Evolutionary conservation across 1,140 invertebrate species (phyloP).

Genomic region (Coptotermes formosanus): DNA sequence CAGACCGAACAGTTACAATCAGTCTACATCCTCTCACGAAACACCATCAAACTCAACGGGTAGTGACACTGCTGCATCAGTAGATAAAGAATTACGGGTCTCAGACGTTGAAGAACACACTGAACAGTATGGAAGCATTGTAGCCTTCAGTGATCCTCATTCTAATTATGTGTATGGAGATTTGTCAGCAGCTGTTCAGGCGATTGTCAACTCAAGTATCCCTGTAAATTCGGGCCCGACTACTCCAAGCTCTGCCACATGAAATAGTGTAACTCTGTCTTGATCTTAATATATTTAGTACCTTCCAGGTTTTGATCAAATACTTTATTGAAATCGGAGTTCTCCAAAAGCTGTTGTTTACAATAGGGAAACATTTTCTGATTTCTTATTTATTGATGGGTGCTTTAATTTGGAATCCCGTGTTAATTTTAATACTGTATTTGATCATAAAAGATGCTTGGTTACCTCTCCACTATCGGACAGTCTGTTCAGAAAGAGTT

Average conservation of each 20-base stretch:
- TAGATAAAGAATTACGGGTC: background rate
- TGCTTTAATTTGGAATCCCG: background rate
- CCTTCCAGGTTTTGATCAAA: background rate
- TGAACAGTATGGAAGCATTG: background rate
- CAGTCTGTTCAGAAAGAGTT: no score
- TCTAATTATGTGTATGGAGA: slow-evolving; percentile 26
- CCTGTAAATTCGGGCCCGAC: background rate
- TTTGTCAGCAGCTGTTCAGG: background rate
- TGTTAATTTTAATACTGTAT: slow-evolving; percentile 6
- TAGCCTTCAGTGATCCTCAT: background rate
- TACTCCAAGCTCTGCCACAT: background rate
- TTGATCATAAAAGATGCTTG: background rate
- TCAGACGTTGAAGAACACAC: background rate
- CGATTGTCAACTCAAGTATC: background rate
- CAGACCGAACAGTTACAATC: background rate
- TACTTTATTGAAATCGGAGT: background rate
- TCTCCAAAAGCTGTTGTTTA: background rate
- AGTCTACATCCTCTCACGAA: background rate
- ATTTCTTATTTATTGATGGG: background rate
- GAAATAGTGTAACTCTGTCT: background rate
- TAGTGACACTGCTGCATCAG: background rate
- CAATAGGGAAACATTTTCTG: background rate
- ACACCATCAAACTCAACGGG: background rate
- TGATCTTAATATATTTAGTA: background rate
- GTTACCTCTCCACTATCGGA: background rate